Base-by-base conservation (phyloP, 2,888 invertebrate genomes). In the Dusona sp. region DNA sequence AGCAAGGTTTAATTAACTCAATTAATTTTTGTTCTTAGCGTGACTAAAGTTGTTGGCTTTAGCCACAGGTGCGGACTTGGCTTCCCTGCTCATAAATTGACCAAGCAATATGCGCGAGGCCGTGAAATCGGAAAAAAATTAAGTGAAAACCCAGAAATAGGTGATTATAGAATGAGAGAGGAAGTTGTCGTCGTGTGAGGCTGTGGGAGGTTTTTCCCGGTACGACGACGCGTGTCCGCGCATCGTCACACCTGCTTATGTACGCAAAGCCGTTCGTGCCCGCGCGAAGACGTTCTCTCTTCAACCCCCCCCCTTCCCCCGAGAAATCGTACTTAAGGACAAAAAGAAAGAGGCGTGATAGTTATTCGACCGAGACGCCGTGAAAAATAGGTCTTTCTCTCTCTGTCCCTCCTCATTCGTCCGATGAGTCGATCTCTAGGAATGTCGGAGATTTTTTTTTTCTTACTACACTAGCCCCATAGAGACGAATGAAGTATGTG, bases 231-330 rank as follows among this genome's bases (percentile, higher is more conserved):
- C 94, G 94, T 94, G 94, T 94, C 92, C 92, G 87, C 90, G 94
- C 94, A 94, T 94, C 94, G 94, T 94, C 94, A 94, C 94, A 94
- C 94, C 92, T 94, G 93, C 94, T 94, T 94, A 93, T 74, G 45
- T 13, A 57, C 90, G 92, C 87, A 90, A 92, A 92, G 90, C 91
- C 89, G 85, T 84, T 86, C 88, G 87, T 89, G 87, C 90, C 42
- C 88, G 87, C 87, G 88, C 88, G 88, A 81, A 67, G 85, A 86
- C 87, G 85, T 81, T 83, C 83, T 77, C 83, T 74, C 82, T 84
- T 80, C 82, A 79, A 68, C 68, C 68, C 68, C 82, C 79, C 45
- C 22, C 54, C 33, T 13, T 16, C 61, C 54, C 57, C 45, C 22
- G 57, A 19, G 77, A 72, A 70, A 54, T 73, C 54, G 72, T 65